Conservation (phyloP, 1,140 invertebrate genomes). For the Drosophila melanica region DNA sequence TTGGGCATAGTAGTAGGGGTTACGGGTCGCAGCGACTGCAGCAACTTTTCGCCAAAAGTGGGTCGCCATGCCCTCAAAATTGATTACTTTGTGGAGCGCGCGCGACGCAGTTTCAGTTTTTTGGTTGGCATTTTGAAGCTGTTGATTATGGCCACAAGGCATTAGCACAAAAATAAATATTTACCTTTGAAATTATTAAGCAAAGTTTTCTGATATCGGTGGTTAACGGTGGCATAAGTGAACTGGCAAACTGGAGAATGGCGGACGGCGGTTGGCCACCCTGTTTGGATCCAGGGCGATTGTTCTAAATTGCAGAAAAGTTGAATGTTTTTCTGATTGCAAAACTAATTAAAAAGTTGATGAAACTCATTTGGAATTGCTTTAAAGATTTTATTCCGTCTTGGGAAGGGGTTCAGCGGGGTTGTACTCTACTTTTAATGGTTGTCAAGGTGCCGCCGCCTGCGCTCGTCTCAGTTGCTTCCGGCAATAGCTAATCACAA, state of each 20-base stretch:
- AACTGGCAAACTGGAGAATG: no score
- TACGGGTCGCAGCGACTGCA: constrained; percentile 28
- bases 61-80: constrained; percentile 66
- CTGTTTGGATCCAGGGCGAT: no score
- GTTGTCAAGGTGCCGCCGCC: constrained; percentile 23
- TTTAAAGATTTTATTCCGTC: constrained; percentile 64
- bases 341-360: constrained; percentile 83
- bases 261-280: no score
- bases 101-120: constrained; percentile 45
- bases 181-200: constrained; percentile 81
- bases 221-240: constrained; percentile 13
- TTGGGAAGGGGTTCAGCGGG: neutral
- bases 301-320: constrained; percentile 54
- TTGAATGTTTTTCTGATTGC: constrained; percentile 70
- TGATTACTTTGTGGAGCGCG: constrained; percentile 75
- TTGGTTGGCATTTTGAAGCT: constrained; percentile 69
- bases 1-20: no score
- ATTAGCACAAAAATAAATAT: constrained; percentile 80
- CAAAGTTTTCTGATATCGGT: constrained; percentile 62
- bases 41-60: constrained; percentile 63
- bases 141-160: constrained; percentile 78
- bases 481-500: constrained; percentile 36
- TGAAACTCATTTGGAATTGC: constrained; percentile 68
- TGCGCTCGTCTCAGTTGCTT: neutral
- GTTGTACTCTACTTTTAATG: constrained; percentile 22